Percentiles rank a stretch among this genome's conserved stretches.
phyloP scores from a whole-genome alignment of 2,888 invertebrate species.

The Plagodis dolabraria region DNA sequence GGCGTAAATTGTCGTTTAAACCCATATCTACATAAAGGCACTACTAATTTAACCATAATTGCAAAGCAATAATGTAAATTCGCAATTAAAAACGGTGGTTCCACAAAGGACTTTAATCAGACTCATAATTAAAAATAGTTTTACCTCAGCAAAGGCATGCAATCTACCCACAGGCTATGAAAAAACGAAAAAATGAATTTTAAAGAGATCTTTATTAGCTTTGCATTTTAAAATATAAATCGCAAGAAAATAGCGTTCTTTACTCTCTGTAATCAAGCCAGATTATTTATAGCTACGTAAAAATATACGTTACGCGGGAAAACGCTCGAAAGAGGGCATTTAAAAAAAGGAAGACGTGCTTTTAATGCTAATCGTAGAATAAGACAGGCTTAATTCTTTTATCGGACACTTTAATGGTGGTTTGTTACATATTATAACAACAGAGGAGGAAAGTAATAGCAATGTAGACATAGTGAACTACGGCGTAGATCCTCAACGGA shows the following conservation, averaged over 20 bases:
- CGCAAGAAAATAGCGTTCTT: not conserved
- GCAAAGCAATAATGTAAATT: conserved; percentile 15
- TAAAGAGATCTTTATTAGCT: conserved; percentile 5
- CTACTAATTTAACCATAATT: conserved; percentile 14
- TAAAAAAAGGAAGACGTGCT: conserved; percentile 8
- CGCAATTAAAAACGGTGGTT: conserved; percentile 18
- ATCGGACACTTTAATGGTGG: conserved; percentile 28
- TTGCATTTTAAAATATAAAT: conserved; percentile 1
- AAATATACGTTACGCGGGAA: conserved; percentile 14
- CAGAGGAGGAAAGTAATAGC: conserved; percentile 40
- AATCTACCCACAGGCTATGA: conserved; percentile 6
- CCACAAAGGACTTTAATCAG: conserved; percentile 47
- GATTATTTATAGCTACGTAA: conserved; percentile 25
- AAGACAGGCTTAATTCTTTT: conserved; percentile 28
- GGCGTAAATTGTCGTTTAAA: too few species aligned
- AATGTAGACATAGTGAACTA: conserved; percentile 35
- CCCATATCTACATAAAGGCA: conserved; percentile 9
- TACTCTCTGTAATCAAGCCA: conserved; percentile 5
- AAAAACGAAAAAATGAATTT: not conserved
- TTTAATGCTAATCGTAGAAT: conserved; percentile 20
- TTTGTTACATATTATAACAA: conserved; percentile 27
- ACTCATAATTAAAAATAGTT: conserved; percentile 50
- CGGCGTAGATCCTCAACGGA: conserved; percentile 30
- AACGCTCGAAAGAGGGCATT: conserved; percentile 22
- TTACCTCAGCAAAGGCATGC: conserved; percentile 29